A percentile compares a stretch with the other conserved stretches of the same genome.
These are phyloP conservation scores for Apostichopus californicus DNA, from an alignment of 35 echinoderm and acorn worm genomes.

Conservation along the genomic window DNA sequence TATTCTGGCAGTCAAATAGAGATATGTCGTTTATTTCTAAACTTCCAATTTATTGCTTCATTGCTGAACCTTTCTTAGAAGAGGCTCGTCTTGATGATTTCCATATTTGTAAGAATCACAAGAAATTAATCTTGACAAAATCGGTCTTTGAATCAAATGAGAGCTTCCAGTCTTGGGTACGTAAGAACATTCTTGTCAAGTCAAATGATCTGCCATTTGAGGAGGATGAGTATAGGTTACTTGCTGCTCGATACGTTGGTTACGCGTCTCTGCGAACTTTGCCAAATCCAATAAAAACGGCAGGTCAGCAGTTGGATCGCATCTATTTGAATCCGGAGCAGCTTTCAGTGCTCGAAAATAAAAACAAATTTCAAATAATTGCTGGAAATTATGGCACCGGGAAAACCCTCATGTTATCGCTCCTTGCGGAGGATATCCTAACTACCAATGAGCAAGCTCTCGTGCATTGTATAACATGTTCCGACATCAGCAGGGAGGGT, in stretches of 20 bases:
- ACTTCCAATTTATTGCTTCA: slow-evolving; percentile 19
- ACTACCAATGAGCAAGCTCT: background rate
- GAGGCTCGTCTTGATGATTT: background rate
- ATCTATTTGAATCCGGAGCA: slow-evolving; percentile 17
- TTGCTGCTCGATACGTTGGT: slow-evolving; percentile 23
- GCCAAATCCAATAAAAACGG: slow-evolving; percentile 25
- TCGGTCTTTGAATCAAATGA: background rate
- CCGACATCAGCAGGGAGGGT: slow-evolving; percentile 21
- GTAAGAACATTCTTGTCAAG: background rate
- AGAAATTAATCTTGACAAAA: background rate
- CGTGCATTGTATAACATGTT: slow-evolving; percentile 11
- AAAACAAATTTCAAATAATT: background rate
- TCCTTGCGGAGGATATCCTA: background rate
- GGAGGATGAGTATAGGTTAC: background rate
- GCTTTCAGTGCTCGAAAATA: background rate
- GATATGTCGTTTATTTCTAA: background rate
- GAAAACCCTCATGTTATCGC: background rate
- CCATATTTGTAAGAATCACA: slow-evolving; percentile 5
- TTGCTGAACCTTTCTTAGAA: slow-evolving; percentile 13
- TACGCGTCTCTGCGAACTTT: background rate
- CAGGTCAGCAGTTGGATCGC: background rate
- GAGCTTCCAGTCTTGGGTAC: background rate
- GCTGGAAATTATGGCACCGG: slow-evolving; percentile 27
- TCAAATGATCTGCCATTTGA: background rate
- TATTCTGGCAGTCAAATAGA: slow-evolving; percentile 39